These are phyloP conservation scores for Eurosta solidaginis DNA, from an alignment of 1,140 invertebrate species.

Conservation along the genomic window DNA sequence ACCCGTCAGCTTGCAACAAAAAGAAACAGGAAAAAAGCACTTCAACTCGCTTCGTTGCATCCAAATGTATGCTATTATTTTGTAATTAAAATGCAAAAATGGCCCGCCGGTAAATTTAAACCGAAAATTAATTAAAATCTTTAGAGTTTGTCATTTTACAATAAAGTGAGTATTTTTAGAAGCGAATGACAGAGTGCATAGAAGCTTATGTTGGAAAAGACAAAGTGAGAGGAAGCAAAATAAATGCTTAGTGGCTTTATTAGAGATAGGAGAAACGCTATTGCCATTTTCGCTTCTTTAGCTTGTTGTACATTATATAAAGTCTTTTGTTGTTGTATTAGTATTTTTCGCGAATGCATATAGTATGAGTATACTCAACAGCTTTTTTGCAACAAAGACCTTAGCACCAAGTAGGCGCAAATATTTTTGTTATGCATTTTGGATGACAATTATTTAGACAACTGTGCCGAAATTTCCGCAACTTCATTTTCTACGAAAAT, in stretches of 20 bases:
- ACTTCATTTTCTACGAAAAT: conserved; percentile 18
- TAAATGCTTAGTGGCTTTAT: too few relatives aligned
- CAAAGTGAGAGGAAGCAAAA: too few relatives aligned
- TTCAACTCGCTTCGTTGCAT: conserved; percentile 26
- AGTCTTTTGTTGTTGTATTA: too few relatives aligned
- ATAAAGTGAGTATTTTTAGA: background rate
- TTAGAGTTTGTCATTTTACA: conserved; percentile 22
- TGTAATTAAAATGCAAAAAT: conserved; percentile 29
- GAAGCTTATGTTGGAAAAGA: background rate
- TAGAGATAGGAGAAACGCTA: too few relatives aligned
- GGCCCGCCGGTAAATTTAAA: conserved; percentile 18
- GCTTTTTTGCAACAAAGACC: too few relatives aligned
- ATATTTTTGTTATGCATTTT: conserved; percentile 28
- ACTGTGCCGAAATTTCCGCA: conserved; percentile 22
- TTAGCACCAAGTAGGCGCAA: background rate
- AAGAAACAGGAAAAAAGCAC: background rate
- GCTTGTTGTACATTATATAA: too few relatives aligned
- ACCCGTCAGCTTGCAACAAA: background rate
- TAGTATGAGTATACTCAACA: background rate
- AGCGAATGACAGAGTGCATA: conserved; percentile 5
- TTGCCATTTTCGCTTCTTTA: too few relatives aligned
- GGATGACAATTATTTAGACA: conserved; percentile 22
- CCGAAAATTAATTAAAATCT: conserved; percentile 28
- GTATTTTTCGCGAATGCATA: too few relatives aligned
- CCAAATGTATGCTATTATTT: conserved; percentile 28